Evolutionary conservation across 2,797 vertebrate species (phyloP), one percentile per base, ranked within the genome.

Genomic region (Dryobates pubescens): DNA sequence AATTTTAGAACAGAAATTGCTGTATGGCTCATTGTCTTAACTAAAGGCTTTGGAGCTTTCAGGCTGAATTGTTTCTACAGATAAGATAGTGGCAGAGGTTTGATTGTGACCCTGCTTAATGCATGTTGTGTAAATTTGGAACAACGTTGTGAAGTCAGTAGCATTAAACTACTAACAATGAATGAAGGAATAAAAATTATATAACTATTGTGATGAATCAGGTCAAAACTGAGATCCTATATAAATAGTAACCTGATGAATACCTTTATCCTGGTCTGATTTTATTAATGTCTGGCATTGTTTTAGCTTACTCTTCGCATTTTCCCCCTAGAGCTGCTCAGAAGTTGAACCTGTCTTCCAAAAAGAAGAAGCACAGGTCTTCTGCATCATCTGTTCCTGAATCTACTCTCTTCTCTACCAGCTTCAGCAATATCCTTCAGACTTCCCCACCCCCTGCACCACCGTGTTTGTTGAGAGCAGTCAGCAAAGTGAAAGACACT

Each of bases 401-500:
- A 86, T 98, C 98, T 3, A 98, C 98, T 26, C 98, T 98, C 74
- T 99, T 99, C 88, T 98, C 99, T 61, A 99, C 99, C 76, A 99
- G 98, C 96, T 99, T 99, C 97, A 98, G 99, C 32, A 98, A 98
- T 9, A 98, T 99, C 65, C 97, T 99, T 82, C 98, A 98, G 96
- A 95, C 95, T 29, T 98, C 98, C 2, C 98, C 99, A 9, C 99
- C 99, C 15, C 99, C 99, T 0, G 99, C 99, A 41, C 99, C 99
- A 1, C 99, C 99, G 81, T 99, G 99, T 92, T 98, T 99, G 75
- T 97, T 99, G 76, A 98, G 99, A 38, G 99, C 99, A 6, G 98
- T 98, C 94, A 99, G 97, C 97, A 99, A 99, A 97, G 98, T 99
- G 96, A 99, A 99, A 97, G 99, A 99, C 93, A 99, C 98, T 6